A percentile compares a stretch with the other conserved stretches of the same genome.
These are phyloP conservation scores for Kradibia gibbosae DNA, from an alignment of 1,140 invertebrate species.

Conservation along the genomic window DNA sequence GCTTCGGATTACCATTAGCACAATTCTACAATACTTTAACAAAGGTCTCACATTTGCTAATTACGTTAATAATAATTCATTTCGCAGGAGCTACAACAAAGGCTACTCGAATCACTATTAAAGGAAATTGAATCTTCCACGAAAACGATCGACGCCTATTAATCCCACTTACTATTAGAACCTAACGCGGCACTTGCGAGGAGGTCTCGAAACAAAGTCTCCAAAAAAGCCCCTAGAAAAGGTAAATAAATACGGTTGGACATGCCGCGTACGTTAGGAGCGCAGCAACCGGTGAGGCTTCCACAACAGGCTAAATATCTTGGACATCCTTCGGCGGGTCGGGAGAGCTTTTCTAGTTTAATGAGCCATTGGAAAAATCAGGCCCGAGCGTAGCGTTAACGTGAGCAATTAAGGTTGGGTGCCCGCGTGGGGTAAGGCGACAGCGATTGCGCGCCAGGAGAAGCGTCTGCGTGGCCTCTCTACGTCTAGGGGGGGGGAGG, in stretches of 20 bases:
- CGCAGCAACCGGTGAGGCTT: too few relatives aligned
- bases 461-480: too few relatives aligned
- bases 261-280: background rate
- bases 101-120: background rate
- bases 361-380: too few relatives aligned
- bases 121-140: background rate
- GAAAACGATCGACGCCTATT: background rate
- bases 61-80: background rate
- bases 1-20: background rate
- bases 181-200: background rate
- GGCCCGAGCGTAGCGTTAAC: too few relatives aligned
- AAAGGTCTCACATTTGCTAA: background rate
- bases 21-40: background rate
- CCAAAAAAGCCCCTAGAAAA: too few relatives aligned
- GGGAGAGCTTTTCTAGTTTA: too few relatives aligned
- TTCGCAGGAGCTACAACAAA: background rate
- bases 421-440: background rate
- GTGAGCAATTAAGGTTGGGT: background rate
- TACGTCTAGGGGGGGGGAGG: too few relatives aligned
- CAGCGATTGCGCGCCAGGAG: constrained; percentile 15
- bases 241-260: too few relatives aligned
- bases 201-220: background rate
- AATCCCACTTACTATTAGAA: background rate
- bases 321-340: too few relatives aligned
- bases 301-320: too few relatives aligned